These are phyloP conservation scores for Plutella xylostella DNA, from an alignment of 2,888 invertebrate genomes.

Conservation along the genomic window DNA sequence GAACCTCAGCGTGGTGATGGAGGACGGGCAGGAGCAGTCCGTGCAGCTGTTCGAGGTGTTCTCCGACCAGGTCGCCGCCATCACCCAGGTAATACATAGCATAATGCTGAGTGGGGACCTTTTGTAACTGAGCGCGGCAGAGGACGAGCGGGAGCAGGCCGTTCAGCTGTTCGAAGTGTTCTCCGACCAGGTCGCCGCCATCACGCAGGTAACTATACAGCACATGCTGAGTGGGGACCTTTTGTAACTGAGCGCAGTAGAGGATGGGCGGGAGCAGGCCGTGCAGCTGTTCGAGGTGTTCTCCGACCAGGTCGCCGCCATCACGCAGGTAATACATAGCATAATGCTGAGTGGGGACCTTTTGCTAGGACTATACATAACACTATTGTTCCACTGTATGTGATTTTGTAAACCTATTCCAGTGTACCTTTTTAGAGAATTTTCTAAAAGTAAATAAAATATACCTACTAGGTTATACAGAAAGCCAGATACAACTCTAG, in stretches of 20 bases:
- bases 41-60: constrained; percentile 98
- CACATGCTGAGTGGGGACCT: too few species aligned
- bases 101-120: too few species aligned
- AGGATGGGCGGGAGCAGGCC: constrained; percentile 78
- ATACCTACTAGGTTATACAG: too few species aligned
- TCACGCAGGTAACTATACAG: constrained; percentile 79
- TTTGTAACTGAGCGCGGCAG: constrained; percentile 65
- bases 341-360: too few species aligned
- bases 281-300: constrained; percentile 98
- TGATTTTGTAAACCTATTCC: too few species aligned
- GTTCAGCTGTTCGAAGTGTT: constrained; percentile 98
- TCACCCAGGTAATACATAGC: constrained; percentile 80
- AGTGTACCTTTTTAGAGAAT: too few species aligned
- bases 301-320: constrained; percentile 95
- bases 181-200: constrained; percentile 95
- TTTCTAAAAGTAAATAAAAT: too few species aligned
- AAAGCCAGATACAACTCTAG: too few species aligned
- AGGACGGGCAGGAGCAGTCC: constrained; percentile 78
- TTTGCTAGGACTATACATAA: too few species aligned
- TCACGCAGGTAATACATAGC: constrained; percentile 91
- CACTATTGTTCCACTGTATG: too few species aligned
- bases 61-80: constrained; percentile 95
- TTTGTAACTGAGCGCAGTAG: constrained; percentile 65
- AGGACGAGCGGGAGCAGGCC: constrained; percentile 78
- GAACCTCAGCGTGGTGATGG: constrained; percentile 62